Evolutionary conservation across 2,797 vertebrate genomes (phyloP), one percentile per base, ranked within the genome.

Genomic region (Hephaestus fuliginosus): DNA sequence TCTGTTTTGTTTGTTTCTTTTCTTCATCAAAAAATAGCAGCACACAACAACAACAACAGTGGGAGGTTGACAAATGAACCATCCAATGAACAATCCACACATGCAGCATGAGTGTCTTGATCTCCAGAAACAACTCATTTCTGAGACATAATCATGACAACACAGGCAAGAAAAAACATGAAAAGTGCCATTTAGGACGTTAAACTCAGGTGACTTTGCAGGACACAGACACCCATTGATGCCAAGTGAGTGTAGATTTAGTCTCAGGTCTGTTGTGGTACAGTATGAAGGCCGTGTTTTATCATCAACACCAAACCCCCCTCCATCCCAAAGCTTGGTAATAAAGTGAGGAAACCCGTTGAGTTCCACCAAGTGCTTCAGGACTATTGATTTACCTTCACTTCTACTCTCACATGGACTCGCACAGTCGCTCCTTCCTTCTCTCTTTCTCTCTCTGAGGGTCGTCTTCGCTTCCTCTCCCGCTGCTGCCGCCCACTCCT

Each of bases 401-500:
- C 82, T 81, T 81, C 55, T 80, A 60, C 65, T 85, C 90, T 88
- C 83, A 83, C 85, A 84, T 58, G 82, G 78, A 83, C 70, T 87
- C 57, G 22, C 78, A 78, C 82, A 88, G 84, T 80, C 48, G 70
- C 33, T 81, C 72, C 53, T 70, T 83, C 53, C 70, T 69, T 76
- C 74, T 78, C 41, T 81, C 62, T 77, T 56, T 78, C 85, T 81
- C 70, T 78, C 70, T 88, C 79, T 22, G 66, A 91, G 88, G 87
- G 88, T 90, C 83, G 65, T 91, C 88, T 89, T 89, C 56, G 66
- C 87, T 88, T 84, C 89, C 80, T 85, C 80, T 87, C 73, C 80
- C 62, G 85, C 82, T 89, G 91, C 88, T 90, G 87, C 86, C 84
- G 78, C 87, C 92, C 89, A 84, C 92, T 89, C 85, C 86, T 90